A percentile compares a stretch with the other conserved stretches of the same genome.
These are phyloP conservation scores for Auanema freiburgensis DNA, from an alignment of 2,888 invertebrate genomes.

Conservation along the genomic window DNA sequence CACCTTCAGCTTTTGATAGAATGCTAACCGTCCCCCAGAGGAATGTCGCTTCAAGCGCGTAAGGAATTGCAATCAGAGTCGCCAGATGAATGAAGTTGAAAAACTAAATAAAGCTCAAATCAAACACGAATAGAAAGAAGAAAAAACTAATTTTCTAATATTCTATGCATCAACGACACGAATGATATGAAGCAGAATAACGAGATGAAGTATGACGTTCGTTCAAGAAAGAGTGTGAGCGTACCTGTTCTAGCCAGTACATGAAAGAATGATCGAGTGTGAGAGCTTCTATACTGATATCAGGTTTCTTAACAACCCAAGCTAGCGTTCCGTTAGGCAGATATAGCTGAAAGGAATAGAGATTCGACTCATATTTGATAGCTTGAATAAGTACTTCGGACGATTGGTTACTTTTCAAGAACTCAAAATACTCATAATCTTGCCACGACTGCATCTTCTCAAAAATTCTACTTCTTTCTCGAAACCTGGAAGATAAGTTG, in stretches of 20 bases:
- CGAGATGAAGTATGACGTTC: neutral
- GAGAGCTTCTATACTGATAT: slow-evolving; percentile 10
- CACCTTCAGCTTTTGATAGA: slow-evolving; percentile 35
- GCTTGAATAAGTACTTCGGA: slow-evolving; percentile 5
- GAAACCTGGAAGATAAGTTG: too few species aligned
- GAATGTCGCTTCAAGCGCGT: slow-evolving; percentile 35
- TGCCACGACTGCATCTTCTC: too few species aligned
- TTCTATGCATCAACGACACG: neutral
- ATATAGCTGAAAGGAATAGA: slow-evolving; percentile 14
- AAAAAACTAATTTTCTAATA: slow-evolving; percentile 1
- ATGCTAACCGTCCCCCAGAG: slow-evolving; percentile 43
- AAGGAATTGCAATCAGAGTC: slow-evolving; percentile 43
- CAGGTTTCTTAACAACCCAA: slow-evolving; percentile 7
- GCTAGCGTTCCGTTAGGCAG: slow-evolving; percentile 9
- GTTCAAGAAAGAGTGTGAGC: neutral
- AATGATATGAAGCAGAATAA: neutral
- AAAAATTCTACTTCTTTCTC: slow-evolving; percentile 9
- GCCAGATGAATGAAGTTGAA: slow-evolving; percentile 45
- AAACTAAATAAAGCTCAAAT: slow-evolving; percentile 29
- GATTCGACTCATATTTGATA: neutral
- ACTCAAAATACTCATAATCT: slow-evolving; percentile 6
- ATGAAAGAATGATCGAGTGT: slow-evolving; percentile 2
- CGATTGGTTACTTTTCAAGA: slow-evolving; percentile 7
- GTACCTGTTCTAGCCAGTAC: slow-evolving; percentile 18
- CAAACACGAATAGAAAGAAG: neutral